Base-by-base conservation (phyloP, 2,113 vertebrate genomes). In the Lophius piscatorius region DNA sequence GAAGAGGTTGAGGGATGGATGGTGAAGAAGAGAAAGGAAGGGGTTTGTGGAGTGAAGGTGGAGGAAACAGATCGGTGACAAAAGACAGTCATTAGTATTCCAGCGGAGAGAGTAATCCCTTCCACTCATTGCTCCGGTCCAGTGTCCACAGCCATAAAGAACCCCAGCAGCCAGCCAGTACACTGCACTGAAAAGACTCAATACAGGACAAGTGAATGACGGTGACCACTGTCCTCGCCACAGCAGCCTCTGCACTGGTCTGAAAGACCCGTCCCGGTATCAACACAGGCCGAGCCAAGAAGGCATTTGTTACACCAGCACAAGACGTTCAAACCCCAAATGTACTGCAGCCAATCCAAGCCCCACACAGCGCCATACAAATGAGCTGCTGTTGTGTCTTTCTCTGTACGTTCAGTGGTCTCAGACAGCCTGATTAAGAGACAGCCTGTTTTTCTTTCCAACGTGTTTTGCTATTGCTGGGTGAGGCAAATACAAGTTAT, bases 11-110 rank as follows among this genome's bases (percentile, higher is more conserved):
- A 44, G 50, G 56, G 52, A 51, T 40, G 48, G 70, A 50, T 39
- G 66, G 46, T 11, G 78, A 45, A 17, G 67, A 33, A 2, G 34
- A 47, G 63, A 42, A 29, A 54, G 70, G 33, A 62, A 13, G 45
- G 46, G 51, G 21, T 44, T 33, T 31, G 55, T 22, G 33, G 63
- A 63, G 70, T 8, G 46, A 76, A 77, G 49, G 74, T 68, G 64
- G 50, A 83, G 64, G 52, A 74, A 82, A 74, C 44, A 29, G 58
- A 76, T 70, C 13, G 10, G 40, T 67, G 65, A 86, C 82, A 86
- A 88, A 90, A 70, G 78, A 18, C 9, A 1, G 38, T 77, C 70
- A 89, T 90, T 82, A 74, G 86, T 90, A 90, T 90, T 91, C 87
- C 68, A 60, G 65, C 68, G 73, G 55, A 74, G 50, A 63, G 54